Evolutionary conservation across 2,113 vertebrate species (phyloP).

Genomic region (Rhinolophus sinicus): DNA sequence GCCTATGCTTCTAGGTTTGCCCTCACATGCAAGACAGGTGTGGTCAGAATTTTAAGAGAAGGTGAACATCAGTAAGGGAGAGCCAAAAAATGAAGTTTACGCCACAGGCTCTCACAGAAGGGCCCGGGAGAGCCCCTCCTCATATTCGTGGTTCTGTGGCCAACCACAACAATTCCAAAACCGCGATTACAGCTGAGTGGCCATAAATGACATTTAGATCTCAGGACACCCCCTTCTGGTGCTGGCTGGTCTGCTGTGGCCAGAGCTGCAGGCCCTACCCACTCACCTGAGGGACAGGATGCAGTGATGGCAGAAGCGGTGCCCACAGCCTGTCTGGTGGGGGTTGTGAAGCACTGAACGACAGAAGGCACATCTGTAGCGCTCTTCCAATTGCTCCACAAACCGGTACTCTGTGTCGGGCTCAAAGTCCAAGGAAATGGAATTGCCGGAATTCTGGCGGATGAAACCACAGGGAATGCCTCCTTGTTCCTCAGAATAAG

Average conservation of each 20-base stretch:
- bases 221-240: not conserved
- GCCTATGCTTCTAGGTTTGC: too few species aligned
- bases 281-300: constrained; percentile 88
- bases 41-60: not conserved
- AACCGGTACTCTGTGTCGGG: constrained; percentile 84
- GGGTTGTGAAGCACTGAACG: constrained; percentile 89
- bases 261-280: not conserved
- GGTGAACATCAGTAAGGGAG: not conserved
- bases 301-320: constrained; percentile 92
- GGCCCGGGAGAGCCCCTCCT: not conserved
- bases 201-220: not conserved
- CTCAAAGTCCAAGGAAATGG: constrained; percentile 88
- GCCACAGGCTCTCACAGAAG: not conserved
- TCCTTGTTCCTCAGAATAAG: constrained; percentile 80
- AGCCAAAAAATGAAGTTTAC: not conserved
- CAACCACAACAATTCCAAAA: not conserved
- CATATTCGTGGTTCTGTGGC: not conserved
- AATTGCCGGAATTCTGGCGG: constrained; percentile 85
- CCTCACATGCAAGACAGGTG: not conserved
- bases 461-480: constrained; percentile 68
- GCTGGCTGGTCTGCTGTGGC: not conserved
- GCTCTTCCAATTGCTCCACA: constrained; percentile 87
- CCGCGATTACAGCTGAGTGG: accelerated
- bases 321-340: constrained; percentile 92
- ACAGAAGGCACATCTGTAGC: constrained; percentile 90